Conservation (phyloP, 2,797 vertebrate genomes). For the Aotus griseimembra region DNA sequence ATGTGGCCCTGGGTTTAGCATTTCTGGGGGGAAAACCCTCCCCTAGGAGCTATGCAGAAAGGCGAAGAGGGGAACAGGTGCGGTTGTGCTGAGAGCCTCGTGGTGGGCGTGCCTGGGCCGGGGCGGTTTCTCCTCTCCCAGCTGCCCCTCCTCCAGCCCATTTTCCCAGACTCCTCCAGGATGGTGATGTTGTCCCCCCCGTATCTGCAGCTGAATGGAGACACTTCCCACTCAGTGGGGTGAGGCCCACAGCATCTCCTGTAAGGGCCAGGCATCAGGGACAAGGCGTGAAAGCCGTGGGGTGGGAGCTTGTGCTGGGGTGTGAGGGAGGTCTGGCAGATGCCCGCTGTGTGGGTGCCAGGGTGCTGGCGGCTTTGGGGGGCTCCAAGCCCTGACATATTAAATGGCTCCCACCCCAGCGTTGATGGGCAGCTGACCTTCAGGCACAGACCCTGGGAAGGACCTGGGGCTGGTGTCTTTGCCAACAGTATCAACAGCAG, state of each 20-base stretch:
- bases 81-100: accelerated
- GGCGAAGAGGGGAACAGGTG: accelerated
- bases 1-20: background rate
- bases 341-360: accelerated
- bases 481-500: background rate
- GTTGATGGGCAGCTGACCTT: background rate
- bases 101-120: background rate
- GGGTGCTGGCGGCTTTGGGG: background rate
- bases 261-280: background rate
- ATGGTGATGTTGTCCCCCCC: accelerated
- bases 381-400: background rate
- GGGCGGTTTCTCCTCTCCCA: background rate
- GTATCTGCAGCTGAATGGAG: background rate
- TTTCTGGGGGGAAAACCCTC: background rate
- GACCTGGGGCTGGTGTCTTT: background rate
- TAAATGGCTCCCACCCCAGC: background rate
- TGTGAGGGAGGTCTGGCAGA: accelerated
- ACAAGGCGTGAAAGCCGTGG: accelerated
- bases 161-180: background rate
- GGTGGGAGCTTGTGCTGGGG: accelerated
- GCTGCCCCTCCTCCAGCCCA: accelerated
- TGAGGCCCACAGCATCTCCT: accelerated
- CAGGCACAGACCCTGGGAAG: background rate
- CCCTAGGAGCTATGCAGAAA: background rate
- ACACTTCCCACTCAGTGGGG: background rate